phyloP scores from a whole-genome alignment of 2,888 invertebrate species.

The Plemyria rubiginata region DNA sequence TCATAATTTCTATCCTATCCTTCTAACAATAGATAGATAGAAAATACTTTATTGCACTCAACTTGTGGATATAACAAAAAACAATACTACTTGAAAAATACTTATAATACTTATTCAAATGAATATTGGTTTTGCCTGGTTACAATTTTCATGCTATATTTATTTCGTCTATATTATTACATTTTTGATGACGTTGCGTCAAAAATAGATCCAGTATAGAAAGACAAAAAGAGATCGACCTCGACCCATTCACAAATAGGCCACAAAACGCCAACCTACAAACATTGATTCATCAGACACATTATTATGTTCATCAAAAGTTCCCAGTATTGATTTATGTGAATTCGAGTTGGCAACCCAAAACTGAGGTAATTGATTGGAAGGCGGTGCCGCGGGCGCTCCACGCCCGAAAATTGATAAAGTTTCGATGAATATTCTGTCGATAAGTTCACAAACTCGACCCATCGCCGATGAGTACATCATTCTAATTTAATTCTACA shows the following conservation, averaged over 20 bases:
- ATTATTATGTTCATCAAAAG: conserved; percentile 21
- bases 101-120: too few relatives aligned
- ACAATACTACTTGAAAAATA: too few relatives aligned
- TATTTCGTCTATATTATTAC: too few relatives aligned
- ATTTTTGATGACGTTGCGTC: too few relatives aligned
- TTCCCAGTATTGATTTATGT: conserved; percentile 31
- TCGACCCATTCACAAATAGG: background rate
- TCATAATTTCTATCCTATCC: too few relatives aligned
- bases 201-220: background rate
- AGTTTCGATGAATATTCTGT: conserved; percentile 58
- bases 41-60: too few relatives aligned
- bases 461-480: conserved; percentile 44
- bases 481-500: conserved; percentile 49
- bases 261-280: background rate
- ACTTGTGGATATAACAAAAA: too few relatives aligned
- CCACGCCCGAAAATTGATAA: conserved; percentile 59
- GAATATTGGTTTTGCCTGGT: too few relatives aligned
- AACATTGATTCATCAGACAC: conserved; percentile 14
- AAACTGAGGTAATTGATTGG: conserved; percentile 52
- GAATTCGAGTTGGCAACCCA: conserved; percentile 34
- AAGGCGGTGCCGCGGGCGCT: conserved; percentile 47
- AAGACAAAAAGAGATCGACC: background rate
- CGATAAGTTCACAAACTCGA: conserved; percentile 37
- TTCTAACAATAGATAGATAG: too few relatives aligned
- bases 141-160: too few relatives aligned